Evolutionary conservation across 1,140 invertebrate genomes (phyloP).

Genomic region (Phymorhynchus buccinoides): DNA sequence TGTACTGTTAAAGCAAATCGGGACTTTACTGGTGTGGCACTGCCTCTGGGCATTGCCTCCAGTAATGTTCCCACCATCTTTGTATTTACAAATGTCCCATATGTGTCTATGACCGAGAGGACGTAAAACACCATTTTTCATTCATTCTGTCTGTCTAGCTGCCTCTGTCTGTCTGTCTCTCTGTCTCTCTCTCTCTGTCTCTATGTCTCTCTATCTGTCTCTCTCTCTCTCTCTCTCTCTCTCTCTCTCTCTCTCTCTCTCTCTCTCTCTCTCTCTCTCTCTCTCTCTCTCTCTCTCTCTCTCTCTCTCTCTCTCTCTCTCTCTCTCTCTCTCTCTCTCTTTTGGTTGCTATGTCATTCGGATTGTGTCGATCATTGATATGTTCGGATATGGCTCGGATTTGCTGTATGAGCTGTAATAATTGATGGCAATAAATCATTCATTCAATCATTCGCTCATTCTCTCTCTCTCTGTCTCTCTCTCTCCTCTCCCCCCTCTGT

Average conservation of each 20-base stretch:
- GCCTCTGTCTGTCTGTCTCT: constrained; percentile 6
- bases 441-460: no score
- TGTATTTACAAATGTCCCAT: no score
- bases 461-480: background rate
- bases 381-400: no score
- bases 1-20: no score
- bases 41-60: no score
- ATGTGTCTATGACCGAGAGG: no score
- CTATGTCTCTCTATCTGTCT: background rate
- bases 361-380: background rate
- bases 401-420: no score
- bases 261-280: background rate
- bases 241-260: no score
- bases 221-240: background rate
- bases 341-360: background rate
- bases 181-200: background rate
- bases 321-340: background rate
- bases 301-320: no score
- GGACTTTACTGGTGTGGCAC: no score
- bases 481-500: background rate
- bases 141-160: background rate
- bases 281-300: background rate
- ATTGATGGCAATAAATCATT: no score
- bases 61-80: no score
- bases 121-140: background rate